Conservation (phyloP, 2,888 invertebrate species). For the Mythimna loreyi region DNA sequence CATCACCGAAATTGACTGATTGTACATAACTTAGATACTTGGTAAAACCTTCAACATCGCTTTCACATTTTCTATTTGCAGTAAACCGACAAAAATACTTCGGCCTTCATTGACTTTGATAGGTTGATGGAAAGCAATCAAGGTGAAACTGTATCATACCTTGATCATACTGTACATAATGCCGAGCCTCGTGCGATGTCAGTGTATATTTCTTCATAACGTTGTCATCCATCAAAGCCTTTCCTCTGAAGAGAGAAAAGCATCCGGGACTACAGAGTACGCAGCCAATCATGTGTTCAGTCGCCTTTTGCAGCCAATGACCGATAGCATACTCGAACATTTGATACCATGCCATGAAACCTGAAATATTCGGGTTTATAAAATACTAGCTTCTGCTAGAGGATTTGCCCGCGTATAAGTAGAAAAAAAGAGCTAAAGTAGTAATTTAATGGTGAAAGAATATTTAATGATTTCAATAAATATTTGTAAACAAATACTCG, state of each 20-base stretch:
- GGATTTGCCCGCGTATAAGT: too few species aligned
- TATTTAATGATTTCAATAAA: too few species aligned
- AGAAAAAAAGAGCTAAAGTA: too few species aligned
- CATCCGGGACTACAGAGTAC: constrained; percentile 99
- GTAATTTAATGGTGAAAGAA: too few species aligned
- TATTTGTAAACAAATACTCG: background rate
- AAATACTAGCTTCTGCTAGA: constrained; percentile 71
- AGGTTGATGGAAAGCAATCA: constrained; percentile 11
- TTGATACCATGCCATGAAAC: constrained; percentile 99
- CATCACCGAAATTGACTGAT: background rate
- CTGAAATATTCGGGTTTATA: constrained; percentile 98
- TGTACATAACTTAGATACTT: background rate
- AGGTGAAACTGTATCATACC: constrained; percentile 82
- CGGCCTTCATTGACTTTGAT: constrained; percentile 2
- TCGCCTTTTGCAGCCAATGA: constrained; percentile 99
- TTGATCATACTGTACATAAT: constrained; percentile 98
- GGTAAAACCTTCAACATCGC: background rate
- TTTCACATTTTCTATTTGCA: constrained; percentile 11
- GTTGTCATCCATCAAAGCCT: constrained; percentile 97
- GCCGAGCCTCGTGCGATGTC: constrained; percentile 94
- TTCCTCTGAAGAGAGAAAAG: constrained; percentile 97
- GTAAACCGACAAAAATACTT: background rate
- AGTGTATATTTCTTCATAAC: constrained; percentile 97
- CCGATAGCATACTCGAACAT: constrained; percentile 99
- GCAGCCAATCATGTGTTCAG: constrained; percentile 99